Evolutionary conservation across 2,888 invertebrate genomes (phyloP).

Genomic region (Caenorhabditis sp.): DNA sequence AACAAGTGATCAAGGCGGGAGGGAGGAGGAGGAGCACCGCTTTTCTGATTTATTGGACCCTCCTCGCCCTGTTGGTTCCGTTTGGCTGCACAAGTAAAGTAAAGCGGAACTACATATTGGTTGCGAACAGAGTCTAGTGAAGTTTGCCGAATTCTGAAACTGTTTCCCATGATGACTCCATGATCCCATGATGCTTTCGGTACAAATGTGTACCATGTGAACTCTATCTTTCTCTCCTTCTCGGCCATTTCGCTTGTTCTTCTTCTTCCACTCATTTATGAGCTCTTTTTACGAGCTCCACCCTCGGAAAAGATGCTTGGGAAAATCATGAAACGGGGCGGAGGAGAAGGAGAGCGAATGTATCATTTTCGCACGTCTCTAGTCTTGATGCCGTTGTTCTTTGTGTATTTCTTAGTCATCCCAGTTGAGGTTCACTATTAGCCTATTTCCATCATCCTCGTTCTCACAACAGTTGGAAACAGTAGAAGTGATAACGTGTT

Average conservation of each 20-base stretch:
- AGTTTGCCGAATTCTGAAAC: neutral
- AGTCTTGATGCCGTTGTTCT: slow-evolving; percentile 27
- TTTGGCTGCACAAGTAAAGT: neutral
- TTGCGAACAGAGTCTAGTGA: too few species aligned
- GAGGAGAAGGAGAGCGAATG: slow-evolving; percentile 23
- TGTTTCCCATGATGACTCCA: neutral
- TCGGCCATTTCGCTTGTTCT: too few species aligned
- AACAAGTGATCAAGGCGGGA: slow-evolving; percentile 52
- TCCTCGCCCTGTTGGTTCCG: neutral
- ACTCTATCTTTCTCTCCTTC: slow-evolving; percentile 7
- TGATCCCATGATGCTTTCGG: neutral
- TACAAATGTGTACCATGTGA: slow-evolving; percentile 48
- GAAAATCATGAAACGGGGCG: slow-evolving; percentile 15
- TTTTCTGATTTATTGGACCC: slow-evolving; percentile 21
- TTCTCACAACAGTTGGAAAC: too few species aligned
- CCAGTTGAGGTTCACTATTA: too few species aligned
- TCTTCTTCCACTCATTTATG: slow-evolving; percentile 26
- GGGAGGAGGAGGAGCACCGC: slow-evolving; percentile 14
- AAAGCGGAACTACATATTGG: too few species aligned
- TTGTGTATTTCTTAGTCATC: slow-evolving; percentile 13
- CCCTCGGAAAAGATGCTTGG: slow-evolving; percentile 26
- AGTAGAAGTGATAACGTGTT: too few species aligned
- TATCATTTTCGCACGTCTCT: slow-evolving; percentile 47
- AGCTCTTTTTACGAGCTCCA: slow-evolving; percentile 49
- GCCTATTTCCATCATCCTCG: too few species aligned